phyloP scores from a whole-genome alignment of 2,797 vertebrate genomes.

The Falco berigora region DNA sequence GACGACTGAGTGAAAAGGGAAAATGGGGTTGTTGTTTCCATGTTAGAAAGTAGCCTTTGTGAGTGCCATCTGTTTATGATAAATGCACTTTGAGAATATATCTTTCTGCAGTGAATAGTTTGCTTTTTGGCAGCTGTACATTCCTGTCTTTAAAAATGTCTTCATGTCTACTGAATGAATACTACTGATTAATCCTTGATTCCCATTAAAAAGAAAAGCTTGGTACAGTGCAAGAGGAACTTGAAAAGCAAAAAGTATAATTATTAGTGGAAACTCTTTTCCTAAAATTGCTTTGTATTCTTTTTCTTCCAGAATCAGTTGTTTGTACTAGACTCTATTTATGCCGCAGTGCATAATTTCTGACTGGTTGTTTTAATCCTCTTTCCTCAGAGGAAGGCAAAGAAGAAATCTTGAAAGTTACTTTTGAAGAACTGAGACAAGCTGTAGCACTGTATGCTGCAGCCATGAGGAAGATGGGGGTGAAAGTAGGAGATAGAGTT shows the following conservation, averaged over 20 bases:
- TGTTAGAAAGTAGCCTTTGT: background rate
- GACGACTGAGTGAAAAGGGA: background rate
- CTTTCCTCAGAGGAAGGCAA: conserved; percentile 81
- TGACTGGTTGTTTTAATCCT: background rate
- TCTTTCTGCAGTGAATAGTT: background rate
- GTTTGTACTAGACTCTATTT: background rate
- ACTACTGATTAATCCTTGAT: background rate
- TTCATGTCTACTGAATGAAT: background rate
- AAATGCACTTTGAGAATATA: background rate
- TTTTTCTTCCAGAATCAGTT: background rate
- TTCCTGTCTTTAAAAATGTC: background rate
- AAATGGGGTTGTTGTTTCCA: background rate
- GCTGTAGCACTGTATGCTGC: conserved; percentile 89
- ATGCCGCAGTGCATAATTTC: background rate
- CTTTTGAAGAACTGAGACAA: conserved; percentile 84
- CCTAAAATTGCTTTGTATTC: background rate
- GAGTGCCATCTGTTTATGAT: fast-evolving
- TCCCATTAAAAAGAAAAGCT: background rate
- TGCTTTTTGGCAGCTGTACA: background rate
- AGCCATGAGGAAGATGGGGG: conserved; percentile 93
- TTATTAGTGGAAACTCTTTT: background rate
- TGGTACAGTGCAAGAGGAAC: background rate
- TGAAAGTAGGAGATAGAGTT: conserved; percentile 87
- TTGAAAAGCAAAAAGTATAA: background rate
- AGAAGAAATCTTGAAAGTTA: conserved; percentile 90